Conservation (phyloP, 1,140 invertebrate genomes). For the Vanessa tameamea region DNA sequence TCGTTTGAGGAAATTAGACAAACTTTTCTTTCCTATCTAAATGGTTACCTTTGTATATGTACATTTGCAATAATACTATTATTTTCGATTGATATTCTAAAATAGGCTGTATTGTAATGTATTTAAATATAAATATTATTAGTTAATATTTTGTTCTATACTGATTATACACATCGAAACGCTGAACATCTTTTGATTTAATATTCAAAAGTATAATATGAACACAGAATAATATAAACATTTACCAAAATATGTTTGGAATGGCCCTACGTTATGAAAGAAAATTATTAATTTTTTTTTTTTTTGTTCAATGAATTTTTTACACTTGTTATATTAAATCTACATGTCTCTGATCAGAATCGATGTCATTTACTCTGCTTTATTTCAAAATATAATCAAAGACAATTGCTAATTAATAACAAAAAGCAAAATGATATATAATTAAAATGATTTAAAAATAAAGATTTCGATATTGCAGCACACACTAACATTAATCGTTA, state of each 20-base stretch:
- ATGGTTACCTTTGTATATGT: constrained; percentile 9
- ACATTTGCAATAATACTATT: constrained; percentile 14
- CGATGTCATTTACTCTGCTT: constrained; percentile 3
- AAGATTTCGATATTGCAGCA: constrained; percentile 66
- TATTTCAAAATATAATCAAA: constrained; percentile 5
- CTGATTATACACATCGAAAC: background rate
- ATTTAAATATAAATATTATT: constrained; percentile 10
- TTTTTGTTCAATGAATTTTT: constrained; percentile 39
- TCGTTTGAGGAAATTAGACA: background rate
- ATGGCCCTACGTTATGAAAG: constrained; percentile 17
- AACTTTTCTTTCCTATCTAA: constrained; percentile 4
- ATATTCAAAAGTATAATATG: constrained; percentile 20
- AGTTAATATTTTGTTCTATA: background rate
- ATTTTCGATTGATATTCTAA: constrained; percentile 14
- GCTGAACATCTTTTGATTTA: constrained; percentile 3
- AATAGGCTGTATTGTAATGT: constrained; percentile 8
- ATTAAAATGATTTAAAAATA: constrained; percentile 34
- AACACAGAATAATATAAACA: constrained; percentile 17
- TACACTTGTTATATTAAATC: constrained; percentile 14
- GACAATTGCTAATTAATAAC: constrained; percentile 13
- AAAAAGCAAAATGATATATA: constrained; percentile 27
- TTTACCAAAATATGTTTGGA: constrained; percentile 17
- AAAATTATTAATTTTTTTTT: constrained; percentile 21
- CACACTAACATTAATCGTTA: constrained; percentile 63
- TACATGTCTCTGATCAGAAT: constrained; percentile 16